phyloP scores from a whole-genome alignment of 2,113 vertebrate species.

The Elaphurus davidianus region DNA sequence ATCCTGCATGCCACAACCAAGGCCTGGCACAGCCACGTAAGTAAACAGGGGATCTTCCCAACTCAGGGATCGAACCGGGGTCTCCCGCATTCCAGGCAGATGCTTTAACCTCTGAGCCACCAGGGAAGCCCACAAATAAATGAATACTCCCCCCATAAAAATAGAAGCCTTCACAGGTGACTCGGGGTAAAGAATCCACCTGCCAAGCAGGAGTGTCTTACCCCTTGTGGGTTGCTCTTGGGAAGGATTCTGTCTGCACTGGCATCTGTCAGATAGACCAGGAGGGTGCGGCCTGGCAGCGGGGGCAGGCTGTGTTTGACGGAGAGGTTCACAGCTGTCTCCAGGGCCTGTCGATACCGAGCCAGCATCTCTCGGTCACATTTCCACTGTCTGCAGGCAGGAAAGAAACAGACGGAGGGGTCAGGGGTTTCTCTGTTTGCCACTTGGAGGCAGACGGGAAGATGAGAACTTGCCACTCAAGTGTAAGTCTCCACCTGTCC shows the following conservation, averaged over 20 bases:
- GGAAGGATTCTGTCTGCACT: fast-evolving
- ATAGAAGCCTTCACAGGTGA: neutral
- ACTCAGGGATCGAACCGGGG: too few relatives aligned
- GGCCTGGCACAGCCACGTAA: neutral
- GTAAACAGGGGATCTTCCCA: neutral
- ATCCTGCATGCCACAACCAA: neutral
- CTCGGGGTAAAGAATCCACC: neutral
- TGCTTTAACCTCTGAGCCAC: too few relatives aligned
- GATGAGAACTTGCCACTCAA: neutral
- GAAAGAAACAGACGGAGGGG: neutral
- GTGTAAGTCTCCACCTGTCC: neutral
- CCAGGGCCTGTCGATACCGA: slow-evolving; percentile 86
- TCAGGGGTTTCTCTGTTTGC: neutral
- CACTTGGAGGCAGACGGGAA: neutral
- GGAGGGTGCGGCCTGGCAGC: slow-evolving; percentile 85
- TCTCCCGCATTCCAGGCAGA: too few relatives aligned
- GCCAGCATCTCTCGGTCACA: slow-evolving; percentile 77
- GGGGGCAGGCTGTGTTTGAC: slow-evolving; percentile 87
- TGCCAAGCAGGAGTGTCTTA: neutral
- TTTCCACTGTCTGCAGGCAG: slow-evolving; percentile 69
- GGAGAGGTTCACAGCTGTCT: slow-evolving; percentile 86
- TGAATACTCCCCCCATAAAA: neutral
- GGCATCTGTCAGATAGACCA: slow-evolving; percentile 61
- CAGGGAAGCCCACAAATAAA: neutral
- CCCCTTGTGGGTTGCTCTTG: slow-evolving; percentile 46